A percentile compares a stretch with the other conserved stretches of the same genome.
These are phyloP conservation scores for Sminthopsis crassicaudata DNA, from an alignment of 2,113 vertebrate species.

Conservation along the genomic window DNA sequence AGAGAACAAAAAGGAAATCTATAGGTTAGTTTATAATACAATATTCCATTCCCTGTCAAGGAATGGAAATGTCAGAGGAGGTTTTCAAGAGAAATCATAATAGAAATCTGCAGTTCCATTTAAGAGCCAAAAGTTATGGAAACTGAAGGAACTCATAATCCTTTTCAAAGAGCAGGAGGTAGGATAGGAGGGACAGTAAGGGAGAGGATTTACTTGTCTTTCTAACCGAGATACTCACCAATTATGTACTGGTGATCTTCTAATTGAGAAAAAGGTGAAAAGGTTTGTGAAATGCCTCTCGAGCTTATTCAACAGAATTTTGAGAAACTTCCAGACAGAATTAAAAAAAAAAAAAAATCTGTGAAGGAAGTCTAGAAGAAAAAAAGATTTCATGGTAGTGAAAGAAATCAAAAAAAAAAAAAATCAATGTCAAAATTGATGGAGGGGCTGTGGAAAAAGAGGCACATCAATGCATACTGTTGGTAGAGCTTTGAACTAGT, in stretches of 20 bases:
- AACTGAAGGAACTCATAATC: background rate
- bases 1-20: background rate
- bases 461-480: background rate
- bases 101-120: background rate
- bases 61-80: background rate
- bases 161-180: background rate
- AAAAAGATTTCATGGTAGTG: background rate
- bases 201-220: too few relatives aligned
- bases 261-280: background rate
- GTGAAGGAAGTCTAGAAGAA: background rate
- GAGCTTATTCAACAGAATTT: background rate
- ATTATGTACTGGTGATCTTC: background rate
- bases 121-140: background rate
- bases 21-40: background rate
- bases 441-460: background rate
- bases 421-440: background rate
- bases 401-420: too few relatives aligned
- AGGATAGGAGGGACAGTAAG: too few relatives aligned
- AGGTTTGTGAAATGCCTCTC: background rate
- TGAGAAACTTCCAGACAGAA: background rate
- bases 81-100: background rate
- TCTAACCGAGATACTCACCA: too few relatives aligned
- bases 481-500: background rate
- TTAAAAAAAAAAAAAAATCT: background rate
- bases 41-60: background rate